These are phyloP conservation scores for Myopa testacea DNA, from an alignment of 2,888 invertebrate species.

Conservation along the genomic window DNA sequence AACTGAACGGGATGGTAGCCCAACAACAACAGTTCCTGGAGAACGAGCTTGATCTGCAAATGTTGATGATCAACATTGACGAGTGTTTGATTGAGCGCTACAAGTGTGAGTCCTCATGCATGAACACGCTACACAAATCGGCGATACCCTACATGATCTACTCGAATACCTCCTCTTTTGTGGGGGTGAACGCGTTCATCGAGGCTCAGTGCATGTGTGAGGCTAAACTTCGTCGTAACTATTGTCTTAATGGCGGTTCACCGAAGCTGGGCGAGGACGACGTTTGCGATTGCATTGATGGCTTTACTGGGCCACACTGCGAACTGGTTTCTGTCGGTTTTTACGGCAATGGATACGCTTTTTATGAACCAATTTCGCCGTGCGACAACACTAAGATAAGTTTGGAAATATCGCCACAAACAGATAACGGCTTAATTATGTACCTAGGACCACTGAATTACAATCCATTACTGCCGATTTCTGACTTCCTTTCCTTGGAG, in stretches of 20 bases:
- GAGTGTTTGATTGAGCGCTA: conserved; percentile 85
- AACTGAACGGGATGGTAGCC: conserved; percentile 86
- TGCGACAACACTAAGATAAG: conserved; percentile 87
- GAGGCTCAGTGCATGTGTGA: conserved; percentile 82
- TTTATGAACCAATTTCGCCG: conserved; percentile 88
- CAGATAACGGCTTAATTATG: conserved; percentile 85
- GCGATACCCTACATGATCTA: conserved; percentile 85
- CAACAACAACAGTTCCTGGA: conserved; percentile 80
- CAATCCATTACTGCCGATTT: conserved; percentile 75
- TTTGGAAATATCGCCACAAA: conserved; percentile 82
- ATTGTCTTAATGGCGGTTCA: conserved; percentile 83
- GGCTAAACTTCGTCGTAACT: conserved; percentile 49
- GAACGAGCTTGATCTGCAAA: conserved; percentile 77
- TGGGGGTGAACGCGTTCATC: conserved; percentile 89
- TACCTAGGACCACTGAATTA: conserved; percentile 86
- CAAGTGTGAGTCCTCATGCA: conserved; percentile 81
- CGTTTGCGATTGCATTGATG: conserved; percentile 82
- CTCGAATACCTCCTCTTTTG: conserved; percentile 93
- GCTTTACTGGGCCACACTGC: conserved; percentile 88
- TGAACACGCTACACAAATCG: conserved; percentile 80
- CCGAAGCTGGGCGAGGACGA: conserved; percentile 73
- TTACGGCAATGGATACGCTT: conserved; percentile 91
- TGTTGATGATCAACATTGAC: conserved; percentile 91
- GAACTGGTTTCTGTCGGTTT: conserved; percentile 91
- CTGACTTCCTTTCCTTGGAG: conserved; percentile 92